Evolutionary conservation across 2,797 vertebrate species (phyloP), one percentile per base, ranked within the genome.

Genomic region (Pseudomugil tenellus): DNA sequence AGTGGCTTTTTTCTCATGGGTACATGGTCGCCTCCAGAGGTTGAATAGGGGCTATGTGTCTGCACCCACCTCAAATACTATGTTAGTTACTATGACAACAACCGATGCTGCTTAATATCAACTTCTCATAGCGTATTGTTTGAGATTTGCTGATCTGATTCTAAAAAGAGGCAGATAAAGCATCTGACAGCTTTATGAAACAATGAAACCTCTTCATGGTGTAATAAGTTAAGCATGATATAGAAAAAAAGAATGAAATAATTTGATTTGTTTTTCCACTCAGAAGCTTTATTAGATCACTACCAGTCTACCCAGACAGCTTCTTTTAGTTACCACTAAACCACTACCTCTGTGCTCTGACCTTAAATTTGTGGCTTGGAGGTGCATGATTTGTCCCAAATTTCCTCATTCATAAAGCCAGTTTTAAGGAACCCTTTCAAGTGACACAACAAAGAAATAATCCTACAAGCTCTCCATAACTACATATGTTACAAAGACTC

Each of bases 1-100:
- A 23, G 1, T 0, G 41, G 75, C 29, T 69, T 69, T 72, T n/a
- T 54, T 67, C 72, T 76, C 63, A 70, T 84, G 77, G 72, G 58
- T 65, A 70, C 56, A 57, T 10, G 21, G 0, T 25, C 29, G 19
- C 49, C 57, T 51, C 11, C 43, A 19, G 28, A 49, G 67, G 55
- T 52, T 46, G 57, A 56, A 41, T 23, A 12, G 7, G 28, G 39
- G 56, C 3, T 59, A 34, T 1, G 58, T 64, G 26, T 63, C 29
- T 64, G 55, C 34, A 29, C 29, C 3, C 29, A 29, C 29, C 29
- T 29, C n/a, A n/a, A n/a, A n/a, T n/a, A n/a, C n/a, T n/a, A n/a
- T n/a, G n/a, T n/a, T 7, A 23, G 43, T 19, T 66, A 53, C 6
- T 25, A 12, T 8, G 55, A 7, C 16, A 4, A 51, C 7, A 60